Evolutionary conservation across 2,888 invertebrate genomes (phyloP).

Genomic region (Baronia brevicornis): DNA sequence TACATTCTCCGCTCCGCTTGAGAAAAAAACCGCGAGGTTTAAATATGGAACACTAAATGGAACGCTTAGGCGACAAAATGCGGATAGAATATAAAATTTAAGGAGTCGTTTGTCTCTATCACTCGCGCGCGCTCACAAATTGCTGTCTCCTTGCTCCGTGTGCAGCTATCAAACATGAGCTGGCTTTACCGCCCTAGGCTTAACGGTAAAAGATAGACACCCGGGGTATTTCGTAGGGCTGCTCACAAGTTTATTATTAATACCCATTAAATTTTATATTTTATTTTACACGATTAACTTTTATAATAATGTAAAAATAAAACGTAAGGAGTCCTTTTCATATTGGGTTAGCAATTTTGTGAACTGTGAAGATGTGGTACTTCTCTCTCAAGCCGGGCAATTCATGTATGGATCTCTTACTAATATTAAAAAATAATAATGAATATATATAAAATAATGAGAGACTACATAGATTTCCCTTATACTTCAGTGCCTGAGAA

Average conservation of each 20-base stretch:
- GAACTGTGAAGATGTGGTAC: no score
- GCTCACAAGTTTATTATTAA: conserved; percentile 24
- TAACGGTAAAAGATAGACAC: conserved; percentile 73
- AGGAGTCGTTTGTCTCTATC: conserved; percentile 54
- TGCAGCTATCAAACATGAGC: conserved; percentile 58
- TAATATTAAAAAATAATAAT: no score
- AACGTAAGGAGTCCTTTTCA: no score
- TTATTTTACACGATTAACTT: conserved; percentile 40
- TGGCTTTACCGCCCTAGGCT: conserved; percentile 68
- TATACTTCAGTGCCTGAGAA: no score
- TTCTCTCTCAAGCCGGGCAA: no score
- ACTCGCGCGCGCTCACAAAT: conserved; percentile 26
- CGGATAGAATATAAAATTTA: conserved; percentile 75
- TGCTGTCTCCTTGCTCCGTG: conserved; percentile 45
- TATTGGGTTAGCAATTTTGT: no score
- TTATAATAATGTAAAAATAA: no score
- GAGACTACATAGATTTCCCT: no score
- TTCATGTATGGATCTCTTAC: no score
- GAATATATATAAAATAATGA: no score
- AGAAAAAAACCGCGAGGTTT: conserved; percentile 63
- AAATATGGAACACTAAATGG: conserved; percentile 76
- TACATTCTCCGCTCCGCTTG: conserved; percentile 59
- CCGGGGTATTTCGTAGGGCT: conserved; percentile 49
- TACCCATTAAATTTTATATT: conserved; percentile 12
- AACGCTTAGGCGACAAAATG: conserved; percentile 76